Percentiles rank a stretch among this genome's conserved stretches.
Conservation (phyloP, 2,888 invertebrate genomes). For the Isotomurus palustris region DNA sequence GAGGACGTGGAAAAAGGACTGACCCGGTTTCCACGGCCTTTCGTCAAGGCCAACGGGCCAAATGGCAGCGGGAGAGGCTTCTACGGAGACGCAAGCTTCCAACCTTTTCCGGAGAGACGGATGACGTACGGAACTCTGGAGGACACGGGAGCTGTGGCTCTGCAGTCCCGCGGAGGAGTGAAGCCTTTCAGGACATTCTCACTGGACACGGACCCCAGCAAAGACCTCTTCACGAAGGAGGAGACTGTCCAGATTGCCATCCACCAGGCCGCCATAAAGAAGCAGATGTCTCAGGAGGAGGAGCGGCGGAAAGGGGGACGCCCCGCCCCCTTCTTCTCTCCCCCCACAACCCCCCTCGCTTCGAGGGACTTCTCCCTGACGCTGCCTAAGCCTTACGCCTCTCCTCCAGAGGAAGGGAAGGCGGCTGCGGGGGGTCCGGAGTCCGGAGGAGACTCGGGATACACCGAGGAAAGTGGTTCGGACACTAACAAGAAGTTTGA, state of each 20-base stretch:
- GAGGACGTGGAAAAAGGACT: slow-evolving; percentile 37
- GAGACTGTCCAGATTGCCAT: slow-evolving; percentile 51
- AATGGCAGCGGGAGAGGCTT: slow-evolving; percentile 17
- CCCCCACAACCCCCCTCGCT: neutral
- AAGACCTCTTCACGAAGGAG: slow-evolving; percentile 50
- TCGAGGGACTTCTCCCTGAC: slow-evolving; percentile 31
- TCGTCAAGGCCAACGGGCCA: slow-evolving; percentile 17
- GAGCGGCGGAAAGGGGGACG: slow-evolving; percentile 41
- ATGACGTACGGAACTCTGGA: slow-evolving; percentile 37
- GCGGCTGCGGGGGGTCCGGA: slow-evolving; percentile 1
- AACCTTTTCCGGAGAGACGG: slow-evolving; percentile 30
- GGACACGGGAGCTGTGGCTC: slow-evolving; percentile 17
- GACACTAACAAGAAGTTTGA: slow-evolving; percentile 15
- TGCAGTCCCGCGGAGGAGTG: slow-evolving; percentile 5
- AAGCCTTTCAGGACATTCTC: slow-evolving; percentile 45
- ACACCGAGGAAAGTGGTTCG: slow-evolving; percentile 33
- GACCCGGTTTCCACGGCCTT: slow-evolving; percentile 34
- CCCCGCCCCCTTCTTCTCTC: neutral
- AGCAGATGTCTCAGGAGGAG: slow-evolving; percentile 51
- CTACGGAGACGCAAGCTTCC: slow-evolving; percentile 18
- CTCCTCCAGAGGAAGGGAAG: slow-evolving; percentile 13
- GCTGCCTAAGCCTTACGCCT: slow-evolving; percentile 37
- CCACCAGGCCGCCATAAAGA: slow-evolving; percentile 52
- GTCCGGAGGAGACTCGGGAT: slow-evolving; percentile 28
- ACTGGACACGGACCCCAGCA: slow-evolving; percentile 49